Percentiles rank a stretch among this genome's conserved stretches.
These are phyloP conservation scores for Mesorhabditis sp. DNA, from an alignment of 2,888 invertebrate species.

Conservation along the genomic window DNA sequence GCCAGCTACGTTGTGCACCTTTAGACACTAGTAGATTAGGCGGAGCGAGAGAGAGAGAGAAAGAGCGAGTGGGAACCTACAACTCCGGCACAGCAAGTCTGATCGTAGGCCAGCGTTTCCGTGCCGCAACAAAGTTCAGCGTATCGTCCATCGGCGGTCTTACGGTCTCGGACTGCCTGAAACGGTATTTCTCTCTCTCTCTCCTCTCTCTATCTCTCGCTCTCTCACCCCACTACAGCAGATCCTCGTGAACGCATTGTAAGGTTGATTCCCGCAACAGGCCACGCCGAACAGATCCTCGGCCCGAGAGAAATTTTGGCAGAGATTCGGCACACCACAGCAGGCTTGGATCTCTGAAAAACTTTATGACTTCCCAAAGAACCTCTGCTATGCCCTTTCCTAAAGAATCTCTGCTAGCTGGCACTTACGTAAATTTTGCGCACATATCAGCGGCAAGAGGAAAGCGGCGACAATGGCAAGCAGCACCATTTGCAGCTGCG, in stretches of 20 bases:
- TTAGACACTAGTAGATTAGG: conserved; percentile 3
- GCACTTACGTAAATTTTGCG: conserved; percentile 1
- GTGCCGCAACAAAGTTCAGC: conserved; percentile 19
- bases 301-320: conserved; percentile 23
- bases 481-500: neutral
- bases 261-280: conserved; percentile 45
- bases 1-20: conserved; percentile 53
- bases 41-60: no score
- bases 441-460: neutral
- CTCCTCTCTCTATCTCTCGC: neutral
- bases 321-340: conserved; percentile 16
- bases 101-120: conserved; percentile 47
- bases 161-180: neutral
- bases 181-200: conserved; percentile 2
- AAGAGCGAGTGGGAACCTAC: conserved; percentile 20
- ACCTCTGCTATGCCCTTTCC: neutral
- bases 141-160: conserved; percentile 15
- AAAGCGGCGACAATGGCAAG: conserved; percentile 6
- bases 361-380: neutral
- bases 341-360: conserved; percentile 30
- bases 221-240: conserved; percentile 44
- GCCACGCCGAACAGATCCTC: conserved; percentile 43
- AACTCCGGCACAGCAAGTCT: conserved; percentile 53
- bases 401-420: no score
- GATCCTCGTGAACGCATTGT: conserved; percentile 47